Percentiles rank a stretch among this genome's conserved stretches.
Conservation (phyloP, 2,797 vertebrate species). For the Rhincodon typus region DNA sequence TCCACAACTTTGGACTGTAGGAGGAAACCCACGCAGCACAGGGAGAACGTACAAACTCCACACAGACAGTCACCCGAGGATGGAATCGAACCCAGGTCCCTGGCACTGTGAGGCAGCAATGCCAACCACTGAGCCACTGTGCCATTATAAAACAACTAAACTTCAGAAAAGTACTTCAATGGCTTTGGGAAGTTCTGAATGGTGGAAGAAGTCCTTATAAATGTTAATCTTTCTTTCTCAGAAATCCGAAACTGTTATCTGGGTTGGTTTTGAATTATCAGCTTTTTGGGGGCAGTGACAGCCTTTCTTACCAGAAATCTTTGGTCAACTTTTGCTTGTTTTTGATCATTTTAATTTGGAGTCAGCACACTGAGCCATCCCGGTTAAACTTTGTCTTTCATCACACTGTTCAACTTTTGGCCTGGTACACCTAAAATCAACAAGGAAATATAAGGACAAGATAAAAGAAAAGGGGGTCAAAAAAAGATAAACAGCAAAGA, state of each 20-base stretch:
- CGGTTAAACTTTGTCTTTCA: background rate
- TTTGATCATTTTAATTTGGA: background rate
- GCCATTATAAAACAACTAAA: background rate
- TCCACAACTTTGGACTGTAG: no score
- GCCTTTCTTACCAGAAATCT: background rate
- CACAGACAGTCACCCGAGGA: no score
- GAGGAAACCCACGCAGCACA: no score
- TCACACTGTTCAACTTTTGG: background rate
- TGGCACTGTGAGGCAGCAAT: no score
- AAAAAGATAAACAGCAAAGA: background rate
- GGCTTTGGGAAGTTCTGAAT: no score
- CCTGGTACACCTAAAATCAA: background rate
- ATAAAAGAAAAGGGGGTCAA: background rate
- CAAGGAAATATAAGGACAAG: background rate
- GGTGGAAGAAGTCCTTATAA: no score
- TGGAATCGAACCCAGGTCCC: no score
- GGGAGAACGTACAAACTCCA: no score
- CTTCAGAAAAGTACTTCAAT: background rate
- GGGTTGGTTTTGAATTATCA: background rate
- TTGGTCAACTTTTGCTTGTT: background rate
- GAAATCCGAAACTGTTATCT: background rate
- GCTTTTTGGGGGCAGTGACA: background rate
- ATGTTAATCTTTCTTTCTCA: background rate
- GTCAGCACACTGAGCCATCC: background rate
- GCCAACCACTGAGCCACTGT: no score